Conservation (phyloP, 2,113 vertebrate genomes). For the Muntiacus muntjak region DNA sequence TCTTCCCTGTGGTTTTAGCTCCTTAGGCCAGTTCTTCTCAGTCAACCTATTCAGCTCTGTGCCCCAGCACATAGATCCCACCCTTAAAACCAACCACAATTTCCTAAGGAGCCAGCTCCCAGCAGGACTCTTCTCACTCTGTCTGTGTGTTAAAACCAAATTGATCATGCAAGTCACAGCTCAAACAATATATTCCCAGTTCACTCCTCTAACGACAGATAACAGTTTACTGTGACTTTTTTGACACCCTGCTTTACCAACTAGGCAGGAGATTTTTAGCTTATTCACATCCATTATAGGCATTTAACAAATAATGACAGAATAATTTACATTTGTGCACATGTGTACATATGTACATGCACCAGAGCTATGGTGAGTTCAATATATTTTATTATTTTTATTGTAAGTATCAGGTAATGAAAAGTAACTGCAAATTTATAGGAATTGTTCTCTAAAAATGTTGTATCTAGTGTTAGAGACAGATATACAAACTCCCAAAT, state of each 20-base stretch:
- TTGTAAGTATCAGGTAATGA: not conserved
- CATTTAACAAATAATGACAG: constrained; percentile 7
- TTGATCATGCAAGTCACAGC: not conserved
- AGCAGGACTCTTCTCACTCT: not conserved
- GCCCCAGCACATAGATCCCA: not conserved
- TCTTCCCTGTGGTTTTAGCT: not conserved
- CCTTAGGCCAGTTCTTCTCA: not conserved
- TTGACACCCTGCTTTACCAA: not conserved
- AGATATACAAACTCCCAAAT: not conserved
- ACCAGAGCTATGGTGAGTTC: not conserved
- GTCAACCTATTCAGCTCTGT: not conserved
- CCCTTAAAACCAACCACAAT: not conserved
- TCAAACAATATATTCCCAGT: not conserved
- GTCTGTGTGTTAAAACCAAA: not conserved
- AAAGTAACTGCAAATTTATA: not conserved
- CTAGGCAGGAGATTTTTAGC: not conserved
- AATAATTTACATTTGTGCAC: not conserved
- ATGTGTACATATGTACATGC: not conserved
- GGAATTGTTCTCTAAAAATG: not conserved
- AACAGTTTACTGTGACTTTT: not conserved
- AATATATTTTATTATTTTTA: not conserved
- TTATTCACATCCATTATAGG: not conserved
- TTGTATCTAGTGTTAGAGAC: not conserved
- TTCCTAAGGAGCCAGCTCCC: not conserved
- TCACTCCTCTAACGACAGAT: not conserved